phyloP scores from a whole-genome alignment of 2,888 invertebrate species.

The Colletes collaris region DNA sequence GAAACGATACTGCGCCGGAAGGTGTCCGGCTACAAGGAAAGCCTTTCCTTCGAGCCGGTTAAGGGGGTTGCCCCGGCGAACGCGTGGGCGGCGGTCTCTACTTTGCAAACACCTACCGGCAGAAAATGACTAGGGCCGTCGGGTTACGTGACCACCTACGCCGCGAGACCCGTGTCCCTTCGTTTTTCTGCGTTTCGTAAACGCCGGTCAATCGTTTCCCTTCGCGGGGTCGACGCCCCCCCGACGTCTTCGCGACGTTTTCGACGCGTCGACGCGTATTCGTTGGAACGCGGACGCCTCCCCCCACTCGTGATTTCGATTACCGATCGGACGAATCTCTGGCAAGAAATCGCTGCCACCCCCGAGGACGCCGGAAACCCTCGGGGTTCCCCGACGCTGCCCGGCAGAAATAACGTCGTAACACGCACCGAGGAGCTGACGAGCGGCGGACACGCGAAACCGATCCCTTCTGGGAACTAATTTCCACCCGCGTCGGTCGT shows the following conservation, averaged over 20 bases:
- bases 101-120: slow-evolving; percentile 39
- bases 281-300: neutral
- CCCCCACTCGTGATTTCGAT: neutral
- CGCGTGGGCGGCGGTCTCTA: slow-evolving; percentile 16
- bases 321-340: slow-evolving; percentile 32
- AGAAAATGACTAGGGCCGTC: slow-evolving; percentile 36
- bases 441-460: slow-evolving; percentile 81
- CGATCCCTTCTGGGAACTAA: slow-evolving; percentile 76
- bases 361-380: slow-evolving; percentile 34
- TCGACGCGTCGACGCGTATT: neutral
- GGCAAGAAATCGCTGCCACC: slow-evolving; percentile 39
- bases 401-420: slow-evolving; percentile 73
- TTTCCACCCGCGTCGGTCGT: slow-evolving; percentile 69
- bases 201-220: slow-evolving; percentile 24
- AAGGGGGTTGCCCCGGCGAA: slow-evolving; percentile 18
- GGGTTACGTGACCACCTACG: slow-evolving; percentile 41
- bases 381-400: slow-evolving; percentile 44
- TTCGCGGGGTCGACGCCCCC: neutral
- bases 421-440: slow-evolving; percentile 77
- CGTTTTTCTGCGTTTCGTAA: slow-evolving; percentile 34
- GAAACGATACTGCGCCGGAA: slow-evolving; percentile 81
- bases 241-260: too few relatives aligned
- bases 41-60: slow-evolving; percentile 72
- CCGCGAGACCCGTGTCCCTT: neutral
- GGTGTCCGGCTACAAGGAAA: slow-evolving; percentile 80